Conservation (phyloP, 2,888 invertebrate species). For the Tetanocera ferruginea region DNA sequence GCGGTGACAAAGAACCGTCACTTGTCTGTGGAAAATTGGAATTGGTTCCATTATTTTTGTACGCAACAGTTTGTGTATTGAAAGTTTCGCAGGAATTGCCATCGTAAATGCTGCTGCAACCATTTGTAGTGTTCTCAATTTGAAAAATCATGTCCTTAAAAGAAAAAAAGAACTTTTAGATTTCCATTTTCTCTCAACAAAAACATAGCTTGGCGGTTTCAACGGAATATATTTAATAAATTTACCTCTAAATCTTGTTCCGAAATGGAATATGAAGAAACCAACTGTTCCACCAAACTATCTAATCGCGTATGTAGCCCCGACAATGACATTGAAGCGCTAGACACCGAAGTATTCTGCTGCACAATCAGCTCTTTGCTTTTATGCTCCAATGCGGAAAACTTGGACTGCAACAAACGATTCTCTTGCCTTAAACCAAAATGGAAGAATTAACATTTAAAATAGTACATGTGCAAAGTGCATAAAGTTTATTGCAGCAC, state of each 20-base stretch:
- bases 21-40: conserved; percentile 54
- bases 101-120: conserved; percentile 81
- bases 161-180: not conserved
- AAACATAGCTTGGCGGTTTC: not conserved
- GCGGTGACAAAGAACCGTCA: conserved; percentile 73
- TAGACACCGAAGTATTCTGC: conserved; percentile 79
- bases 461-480: too few species aligned
- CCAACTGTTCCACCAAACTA: conserved; percentile 79
- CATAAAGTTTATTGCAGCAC: too few species aligned
- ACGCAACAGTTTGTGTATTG: conserved; percentile 22
- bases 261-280: conserved; percentile 81
- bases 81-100: conserved; percentile 71
- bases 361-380: conserved; percentile 77
- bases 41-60: not conserved
- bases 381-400: conserved; percentile 75
- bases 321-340: conserved; percentile 78
- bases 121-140: conserved; percentile 82
- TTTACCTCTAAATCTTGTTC: conserved; percentile 80
- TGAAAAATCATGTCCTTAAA: conserved; percentile 81
- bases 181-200: not conserved
- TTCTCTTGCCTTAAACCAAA: conserved; percentile 74
- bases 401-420: conserved; percentile 76
- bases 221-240: not conserved
- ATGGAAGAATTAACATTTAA: too few species aligned
- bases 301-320: conserved; percentile 79